A percentile compares a stretch with the other conserved stretches of the same genome.
Conservation (phyloP, 2,888 invertebrate genomes). For the Catotricha subobsoleta region DNA sequence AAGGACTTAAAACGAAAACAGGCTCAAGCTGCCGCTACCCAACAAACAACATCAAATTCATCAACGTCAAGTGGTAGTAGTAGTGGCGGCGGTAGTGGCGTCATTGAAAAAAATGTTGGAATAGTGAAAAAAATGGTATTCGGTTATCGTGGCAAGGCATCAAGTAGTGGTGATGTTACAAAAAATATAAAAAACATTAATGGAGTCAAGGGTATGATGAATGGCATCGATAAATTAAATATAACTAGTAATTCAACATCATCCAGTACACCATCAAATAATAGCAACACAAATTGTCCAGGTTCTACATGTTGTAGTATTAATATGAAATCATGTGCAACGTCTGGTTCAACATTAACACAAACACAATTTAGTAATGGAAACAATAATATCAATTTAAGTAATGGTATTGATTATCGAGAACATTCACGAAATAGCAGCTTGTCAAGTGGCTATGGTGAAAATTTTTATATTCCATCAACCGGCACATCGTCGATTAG, state of each 20-base stretch:
- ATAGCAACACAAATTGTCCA: background rate
- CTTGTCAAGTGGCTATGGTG: background rate
- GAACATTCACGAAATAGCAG: background rate
- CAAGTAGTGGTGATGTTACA: constrained; percentile 29
- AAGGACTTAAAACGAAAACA: constrained; percentile 29
- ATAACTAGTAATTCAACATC: no score
- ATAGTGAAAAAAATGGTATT: constrained; percentile 29
- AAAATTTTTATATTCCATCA: background rate
- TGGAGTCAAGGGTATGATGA: constrained; percentile 13
- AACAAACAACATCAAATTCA: no score
- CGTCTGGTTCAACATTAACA: no score
- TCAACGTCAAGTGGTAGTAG: constrained; percentile 17
- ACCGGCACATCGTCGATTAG: background rate
- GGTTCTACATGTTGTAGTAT: constrained; percentile 2
- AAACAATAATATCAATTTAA: constrained; percentile 11
- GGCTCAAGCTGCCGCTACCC: constrained; percentile 17
- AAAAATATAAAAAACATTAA: constrained; percentile 28
- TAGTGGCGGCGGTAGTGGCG: constrained; percentile 4
- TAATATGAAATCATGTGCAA: constrained; percentile 2
- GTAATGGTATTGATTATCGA: constrained; percentile 14
- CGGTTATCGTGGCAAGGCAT: constrained; percentile 24
- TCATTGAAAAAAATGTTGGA: constrained; percentile 15
- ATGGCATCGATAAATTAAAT: background rate
- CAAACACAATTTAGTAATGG: background rate
- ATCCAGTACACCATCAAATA: background rate